These are phyloP conservation scores for Itoplectis maculator DNA, from an alignment of 2,888 invertebrate genomes.

Conservation along the genomic window DNA sequence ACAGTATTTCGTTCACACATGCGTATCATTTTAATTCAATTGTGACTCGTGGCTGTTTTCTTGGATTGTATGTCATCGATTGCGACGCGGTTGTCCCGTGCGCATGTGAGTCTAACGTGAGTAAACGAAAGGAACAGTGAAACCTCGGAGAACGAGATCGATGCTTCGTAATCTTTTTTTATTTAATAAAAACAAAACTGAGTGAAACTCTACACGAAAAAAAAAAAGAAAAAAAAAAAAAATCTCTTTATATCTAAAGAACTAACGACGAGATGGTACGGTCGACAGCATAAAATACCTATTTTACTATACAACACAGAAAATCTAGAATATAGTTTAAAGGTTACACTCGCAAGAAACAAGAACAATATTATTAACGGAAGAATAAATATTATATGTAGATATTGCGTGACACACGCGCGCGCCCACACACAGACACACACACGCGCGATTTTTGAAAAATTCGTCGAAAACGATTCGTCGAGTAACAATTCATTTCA, in stretches of 20 bases:
- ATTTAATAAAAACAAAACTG: background rate
- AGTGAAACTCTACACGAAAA: slow-evolving; percentile 17
- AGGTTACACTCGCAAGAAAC: slow-evolving; percentile 44
- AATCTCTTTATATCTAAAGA: slow-evolving; percentile 40
- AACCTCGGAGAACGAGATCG: slow-evolving; percentile 5
- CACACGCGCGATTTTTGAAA: too few species aligned
- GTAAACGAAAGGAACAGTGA: slow-evolving; percentile 6
- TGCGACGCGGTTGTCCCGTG: slow-evolving; percentile 38
- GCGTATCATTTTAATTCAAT: slow-evolving; percentile 37
- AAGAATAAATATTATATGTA: slow-evolving; percentile 46
- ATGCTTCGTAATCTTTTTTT: slow-evolving; percentile 4
- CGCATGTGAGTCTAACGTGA: slow-evolving; percentile 10
- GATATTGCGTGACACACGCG: slow-evolving; percentile 67
- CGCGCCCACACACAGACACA: slow-evolving; percentile 55
- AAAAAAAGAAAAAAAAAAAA: slow-evolving; percentile 24
- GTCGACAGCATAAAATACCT: slow-evolving; percentile 69
- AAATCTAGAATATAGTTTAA: slow-evolving; percentile 61
- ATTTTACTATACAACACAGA: slow-evolving; percentile 72
- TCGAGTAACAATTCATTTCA: too few species aligned
- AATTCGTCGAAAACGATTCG: too few species aligned
- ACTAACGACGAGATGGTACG: slow-evolving; percentile 47
- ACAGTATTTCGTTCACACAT: slow-evolving; percentile 51
- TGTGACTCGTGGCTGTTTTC: slow-evolving; percentile 24
- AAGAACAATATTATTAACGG: slow-evolving; percentile 43
- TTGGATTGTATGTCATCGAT: slow-evolving; percentile 29